Base-by-base conservation (phyloP, 2,888 invertebrate species). In the Acanthoscelides obtectus region DNA sequence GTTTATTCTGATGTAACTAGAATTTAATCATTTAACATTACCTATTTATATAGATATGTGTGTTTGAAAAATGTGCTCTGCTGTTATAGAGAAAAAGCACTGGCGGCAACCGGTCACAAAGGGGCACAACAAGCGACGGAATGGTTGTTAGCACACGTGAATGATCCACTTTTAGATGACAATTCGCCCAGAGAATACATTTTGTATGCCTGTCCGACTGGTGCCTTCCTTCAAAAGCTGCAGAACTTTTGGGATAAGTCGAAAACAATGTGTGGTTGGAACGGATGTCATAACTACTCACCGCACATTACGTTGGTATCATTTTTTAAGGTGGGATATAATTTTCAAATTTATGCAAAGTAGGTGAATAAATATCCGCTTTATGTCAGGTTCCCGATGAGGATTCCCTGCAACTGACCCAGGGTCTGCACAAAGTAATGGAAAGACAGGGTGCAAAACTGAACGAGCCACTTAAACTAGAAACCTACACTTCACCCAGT, bases 281-380 rank as follows among this genome's bases (percentile, higher is more conserved):
- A 96, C 86, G 94, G 95, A 22, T 95, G 95, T 0, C 96, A 96
- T 80, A 94, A 95, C 83, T 95, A 92, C 84, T 92, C 94, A 73
- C 96, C 96, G 0, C 97, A 97, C 81, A 93, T 97, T 76, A 97
- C 96, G 6, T 87, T 97, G 71, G 94, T 95, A 71, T 93, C 95
- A 19, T 96, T 95, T 85, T 97, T 97, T 81, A 93, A 94, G 89
- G 94, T 94, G 88, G 67, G 17, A 12, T 45, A 25, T 25, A 25
- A 6, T 25, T n/a, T n/a, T n/a, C n/a, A n/a, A n/a, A n/a, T n/a
- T n/a, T n/a, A n/a, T n/a, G n/a, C n/a, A n/a, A n/a, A 8, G 8
- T 63, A 63, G 63, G 63, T 63, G 1, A 66, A 66, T 66, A 21
- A 3, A 3, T 17, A 21, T 66, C 22, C 8, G 8, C 8, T 22